Evolutionary conservation across 2,888 invertebrate species (phyloP).

Genomic region (Rotaria magnacalcarata): DNA sequence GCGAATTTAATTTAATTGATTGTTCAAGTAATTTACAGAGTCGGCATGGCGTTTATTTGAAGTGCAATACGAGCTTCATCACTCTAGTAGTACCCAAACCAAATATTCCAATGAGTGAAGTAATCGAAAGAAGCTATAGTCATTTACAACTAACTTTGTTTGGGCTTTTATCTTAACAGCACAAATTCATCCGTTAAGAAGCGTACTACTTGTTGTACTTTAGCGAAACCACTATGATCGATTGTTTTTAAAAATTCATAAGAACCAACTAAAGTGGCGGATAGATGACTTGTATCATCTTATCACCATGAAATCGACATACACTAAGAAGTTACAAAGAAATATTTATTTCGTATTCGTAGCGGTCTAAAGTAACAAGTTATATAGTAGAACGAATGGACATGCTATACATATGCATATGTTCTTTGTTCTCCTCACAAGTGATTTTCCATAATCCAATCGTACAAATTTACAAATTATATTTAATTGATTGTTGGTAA

Average conservation of each 20-base stretch:
- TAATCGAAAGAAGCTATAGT: no score
- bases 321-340: no score
- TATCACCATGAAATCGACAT: neutral
- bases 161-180: constrained; percentile 46
- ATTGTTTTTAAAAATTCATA: constrained; percentile 46
- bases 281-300: neutral
- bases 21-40: no score
- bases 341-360: no score
- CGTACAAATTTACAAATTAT: no score
- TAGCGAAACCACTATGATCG: constrained; percentile 44
- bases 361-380: no score
- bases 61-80: constrained; percentile 64
- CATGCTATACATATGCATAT: neutral
- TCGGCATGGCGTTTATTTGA: constrained; percentile 69
- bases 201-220: constrained; percentile 44
- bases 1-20: no score
- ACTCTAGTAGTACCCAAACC: neutral
- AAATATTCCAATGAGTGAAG: no score
- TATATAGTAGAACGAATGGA: neutral
- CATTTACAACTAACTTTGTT: constrained; percentile 37
- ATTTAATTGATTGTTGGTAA: no score
- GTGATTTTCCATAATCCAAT: neutral
- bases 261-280: constrained; percentile 4
- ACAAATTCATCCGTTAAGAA: constrained; percentile 43
- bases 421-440: neutral